Evolutionary conservation across 1,140 invertebrate genomes (phyloP), one percentile per base, ranked within the genome.

Genomic region (Danaus melanippus): DNA sequence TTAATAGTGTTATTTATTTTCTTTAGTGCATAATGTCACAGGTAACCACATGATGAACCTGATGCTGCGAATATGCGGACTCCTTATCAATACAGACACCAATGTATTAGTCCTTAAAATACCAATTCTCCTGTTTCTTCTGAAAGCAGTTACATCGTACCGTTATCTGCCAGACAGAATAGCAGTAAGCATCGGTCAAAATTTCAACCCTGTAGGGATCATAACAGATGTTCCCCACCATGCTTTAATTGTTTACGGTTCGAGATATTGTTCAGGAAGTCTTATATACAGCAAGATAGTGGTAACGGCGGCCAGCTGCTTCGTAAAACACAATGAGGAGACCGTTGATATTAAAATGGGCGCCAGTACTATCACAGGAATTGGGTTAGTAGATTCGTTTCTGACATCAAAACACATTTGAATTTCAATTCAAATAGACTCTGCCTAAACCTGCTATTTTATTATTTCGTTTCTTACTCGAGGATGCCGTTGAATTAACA

Each of bases 261-360:
- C 47, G 8, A 62, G 40, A 40, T 67, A 55, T 46, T 67, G 66
- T 43, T 64, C 62, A 10, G 62, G 66, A 32, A 62, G 56, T 44
- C 40, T 64, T 12, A 64, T 57, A 41, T 50, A 49, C 12, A 67
- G 65, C 17, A 61, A 42, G 39, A 64, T 52, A 12, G 65, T 67
- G 12, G 10, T 64, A 3, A 67, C 65, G 8, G 53, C 62, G 10
- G 65, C 65, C 6, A 67, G 55, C 42, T 67, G 65, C 42, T 56
- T 67, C 11, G 40, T 39, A 6, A 58, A 56, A 6, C 58, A 55
- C 21, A 60, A 60, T 12, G 45, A 42, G 2, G 55, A 67, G 17
- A 9, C 50, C 10, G 43, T 67, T 21, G 17, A 60, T 12, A 58
- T 67, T 7, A 67, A 67, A 54, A 32, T 64, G 9, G 65, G 65